Base-by-base conservation (phyloP, 2,888 invertebrate species). In the Junonia oenone region DNA sequence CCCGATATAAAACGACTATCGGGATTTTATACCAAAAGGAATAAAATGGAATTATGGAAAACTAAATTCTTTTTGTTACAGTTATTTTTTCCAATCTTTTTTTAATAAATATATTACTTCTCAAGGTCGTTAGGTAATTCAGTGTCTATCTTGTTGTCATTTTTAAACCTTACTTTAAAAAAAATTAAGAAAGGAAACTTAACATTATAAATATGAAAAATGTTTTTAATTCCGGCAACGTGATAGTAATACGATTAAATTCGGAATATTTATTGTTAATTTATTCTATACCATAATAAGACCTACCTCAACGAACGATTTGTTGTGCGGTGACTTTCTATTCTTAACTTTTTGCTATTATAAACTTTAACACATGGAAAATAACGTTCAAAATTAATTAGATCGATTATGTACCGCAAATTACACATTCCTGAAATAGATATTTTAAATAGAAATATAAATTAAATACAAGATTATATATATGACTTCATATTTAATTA, bases 261-360 rank as follows among this genome's bases (percentile, higher is more conserved):
- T 43, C 50, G 15, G 15, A 45, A 52, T 58, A 59, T 54, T 57
- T 45, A 55, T 59, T 51, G 48, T 45, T 58, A 59, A 61, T 59
- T 59, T 58, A 63, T 64, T 59, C 55, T 45, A 55, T 56, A 17
- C 51, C 55, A 48, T 52, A 52, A 48, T 45, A 55, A 33, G 58
- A 61, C 63, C 64, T 64, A 61, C 60, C 60, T 55, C 63, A 64
- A 64, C 48, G 53, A 48, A 50, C 53, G 46, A 55, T 37, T 45
- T 49, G 52, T 61, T 64, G 40, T 45, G 50, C 38, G 45, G 19
- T 40, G 11, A 62, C 61, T 63, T 64, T 64, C 64, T 61, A 61
- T 61, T 63, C 40, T 26, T 9, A 13, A 49, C n/a, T 17, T 33
- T 9, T 13, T 29, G n/a, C 37, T 37, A 45, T 45, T 6, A 48